These are phyloP conservation scores for Anguilla marmorata DNA, from an alignment of 2,797 vertebrate genomes.

Conservation along the genomic window DNA sequence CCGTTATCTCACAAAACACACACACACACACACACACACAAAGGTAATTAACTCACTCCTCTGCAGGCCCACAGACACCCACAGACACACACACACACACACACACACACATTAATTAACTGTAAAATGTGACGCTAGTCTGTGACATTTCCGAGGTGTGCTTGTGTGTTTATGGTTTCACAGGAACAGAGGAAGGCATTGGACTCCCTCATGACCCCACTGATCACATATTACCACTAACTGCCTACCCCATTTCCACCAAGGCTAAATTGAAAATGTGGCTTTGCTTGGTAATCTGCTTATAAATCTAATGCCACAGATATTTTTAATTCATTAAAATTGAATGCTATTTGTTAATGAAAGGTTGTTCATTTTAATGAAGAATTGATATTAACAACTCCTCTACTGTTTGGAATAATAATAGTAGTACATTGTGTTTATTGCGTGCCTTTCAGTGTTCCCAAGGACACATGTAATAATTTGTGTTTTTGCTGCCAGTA, in stretches of 20 bases:
- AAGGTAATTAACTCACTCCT: conserved; percentile 38
- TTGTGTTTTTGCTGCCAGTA: background rate
- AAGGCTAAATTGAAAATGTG: background rate
- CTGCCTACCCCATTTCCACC: background rate
- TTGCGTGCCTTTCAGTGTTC: background rate
- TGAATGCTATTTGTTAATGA: background rate
- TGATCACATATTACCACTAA: conserved; percentile 29
- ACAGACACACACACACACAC: conserved; percentile 36
- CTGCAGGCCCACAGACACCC: background rate
- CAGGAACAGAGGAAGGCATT: conserved; percentile 44
- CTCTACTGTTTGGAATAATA: background rate
- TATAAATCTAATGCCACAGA: background rate
- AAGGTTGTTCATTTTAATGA: background rate
- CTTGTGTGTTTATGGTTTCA: conserved; percentile 54
- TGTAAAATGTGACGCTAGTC: conserved; percentile 58
- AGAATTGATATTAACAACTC: background rate
- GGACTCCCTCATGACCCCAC: conserved; percentile 24
- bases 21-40: conserved; percentile 36
- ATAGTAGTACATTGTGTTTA: background rate
- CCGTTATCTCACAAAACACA: conserved; percentile 45
- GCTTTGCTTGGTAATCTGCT: background rate
- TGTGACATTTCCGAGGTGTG: conserved; percentile 64
- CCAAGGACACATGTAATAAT: background rate
- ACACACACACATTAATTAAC: conserved; percentile 41
- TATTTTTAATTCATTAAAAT: background rate